Evolutionary conservation across 2,888 invertebrate species (phyloP).

Genomic region (Meliscaeva auricollis): DNA sequence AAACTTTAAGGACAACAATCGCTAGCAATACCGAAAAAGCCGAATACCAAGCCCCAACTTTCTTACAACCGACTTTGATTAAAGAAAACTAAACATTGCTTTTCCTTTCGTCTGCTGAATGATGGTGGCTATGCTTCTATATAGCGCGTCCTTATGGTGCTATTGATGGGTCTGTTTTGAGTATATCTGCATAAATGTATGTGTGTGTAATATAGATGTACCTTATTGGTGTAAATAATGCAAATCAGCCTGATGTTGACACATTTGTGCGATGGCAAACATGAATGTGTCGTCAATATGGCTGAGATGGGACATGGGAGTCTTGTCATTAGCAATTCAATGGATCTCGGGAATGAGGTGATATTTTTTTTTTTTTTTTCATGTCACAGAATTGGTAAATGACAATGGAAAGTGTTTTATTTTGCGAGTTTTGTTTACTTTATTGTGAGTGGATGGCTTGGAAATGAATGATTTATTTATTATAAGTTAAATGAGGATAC

Average conservation of each 20-base stretch:
- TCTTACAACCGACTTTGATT: slow-evolving; percentile 58
- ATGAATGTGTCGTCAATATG: slow-evolving; percentile 1
- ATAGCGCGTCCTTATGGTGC: slow-evolving; percentile 43
- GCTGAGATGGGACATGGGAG: background rate
- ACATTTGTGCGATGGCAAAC: slow-evolving; percentile 49
- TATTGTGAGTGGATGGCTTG: background rate
- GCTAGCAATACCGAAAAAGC: background rate
- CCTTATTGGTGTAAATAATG: slow-evolving; percentile 63
- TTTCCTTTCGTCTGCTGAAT: background rate
- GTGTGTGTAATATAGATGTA: slow-evolving; percentile 21
- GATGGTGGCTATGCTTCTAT: too few relatives aligned
- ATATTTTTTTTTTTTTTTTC: slow-evolving; percentile 24
- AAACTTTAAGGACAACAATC: slow-evolving; percentile 36
- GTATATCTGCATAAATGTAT: background rate
- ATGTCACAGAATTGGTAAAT: slow-evolving; percentile 5
- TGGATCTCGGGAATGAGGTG: background rate
- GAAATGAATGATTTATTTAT: slow-evolving; percentile 17
- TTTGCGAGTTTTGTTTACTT: background rate
- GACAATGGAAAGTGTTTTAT: slow-evolving; percentile 20
- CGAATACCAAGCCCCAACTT: slow-evolving; percentile 7
- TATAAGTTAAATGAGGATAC: background rate
- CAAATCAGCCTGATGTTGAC: slow-evolving; percentile 67
- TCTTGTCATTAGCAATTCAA: slow-evolving; percentile 24
- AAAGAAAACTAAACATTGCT: slow-evolving; percentile 62
- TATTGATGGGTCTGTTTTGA: slow-evolving; percentile 16